Evolutionary conservation across 2,888 invertebrate genomes (phyloP), one percentile per base, ranked within the genome.

Genomic region (Bugulina stolonifera): DNA sequence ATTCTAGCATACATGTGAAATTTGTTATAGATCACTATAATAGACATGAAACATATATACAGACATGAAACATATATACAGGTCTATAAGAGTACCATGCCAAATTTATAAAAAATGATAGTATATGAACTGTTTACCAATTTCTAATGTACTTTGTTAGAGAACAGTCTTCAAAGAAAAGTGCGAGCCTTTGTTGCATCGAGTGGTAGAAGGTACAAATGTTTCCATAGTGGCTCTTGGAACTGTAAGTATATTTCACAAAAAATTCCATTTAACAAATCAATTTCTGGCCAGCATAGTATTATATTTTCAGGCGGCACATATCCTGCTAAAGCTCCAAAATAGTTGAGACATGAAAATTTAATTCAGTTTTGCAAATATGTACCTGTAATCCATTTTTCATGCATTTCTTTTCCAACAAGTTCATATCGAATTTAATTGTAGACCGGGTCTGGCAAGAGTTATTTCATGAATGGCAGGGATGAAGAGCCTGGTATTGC

Each of bases 361-460:
- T n/a, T n/a, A n/a, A n/a, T n/a, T n/a, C n/a, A n/a, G n/a, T n/a
- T n/a, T n/a, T n/a, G n/a, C n/a, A n/a, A n/a, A n/a, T n/a, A n/a
- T n/a, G n/a, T n/a, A n/a, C n/a, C n/a, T n/a, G n/a, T n/a, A n/a
- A n/a, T n/a, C n/a, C n/a, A n/a, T n/a, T n/a, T n/a, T n/a, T n/a
- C n/a, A n/a, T n/a, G n/a, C n/a, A n/a, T n/a, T n/a, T n/a, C n/a
- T n/a, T n/a, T n/a, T n/a, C n/a, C n/a, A n/a, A n/a, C 52, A 10
- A 52, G 22, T 14, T 52, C 10, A 14, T 14, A 14, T 52, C 22
- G 22, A 52, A 10, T 32, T 34, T 2, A 22, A 69, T 74, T 74
- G 27, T 72, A 82, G 82, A 78, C 79, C 55, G 80, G 80, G 1
- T 76, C 80, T 27, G 82, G 82, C 5, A 82, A 81, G 74, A 80